A percentile compares a stretch with the other conserved stretches of the same genome.
Evolutionary conservation across 2,797 vertebrate genomes (phyloP).

Genomic region (Tachyglossus aculeatus): DNA sequence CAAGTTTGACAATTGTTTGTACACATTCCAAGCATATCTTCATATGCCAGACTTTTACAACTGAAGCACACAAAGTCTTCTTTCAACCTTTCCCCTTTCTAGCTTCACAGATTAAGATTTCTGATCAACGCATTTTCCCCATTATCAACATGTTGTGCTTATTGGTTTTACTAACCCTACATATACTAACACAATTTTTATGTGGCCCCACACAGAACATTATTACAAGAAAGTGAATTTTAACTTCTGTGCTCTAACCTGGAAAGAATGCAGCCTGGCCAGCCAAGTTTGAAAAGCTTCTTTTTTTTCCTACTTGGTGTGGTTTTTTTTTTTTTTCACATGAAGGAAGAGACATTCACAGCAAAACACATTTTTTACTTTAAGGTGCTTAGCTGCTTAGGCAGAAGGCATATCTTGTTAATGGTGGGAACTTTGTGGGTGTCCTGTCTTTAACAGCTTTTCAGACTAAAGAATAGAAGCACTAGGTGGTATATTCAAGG

Average conservation of each 20-base stretch:
- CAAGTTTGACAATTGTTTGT: neutral
- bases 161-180: neutral
- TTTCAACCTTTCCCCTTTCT: neutral
- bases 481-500: too few species aligned
- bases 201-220: neutral
- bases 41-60: constrained; percentile 6
- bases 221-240: constrained; percentile 31
- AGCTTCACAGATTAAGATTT: neutral
- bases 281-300: constrained; percentile 5
- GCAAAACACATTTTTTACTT: constrained; percentile 29
- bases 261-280: constrained; percentile 44
- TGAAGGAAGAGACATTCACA: constrained; percentile 2
- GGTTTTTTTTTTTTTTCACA: constrained; percentile 17
- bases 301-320: constrained; percentile 14
- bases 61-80: neutral
- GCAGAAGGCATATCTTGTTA: constrained; percentile 13
- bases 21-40: neutral
- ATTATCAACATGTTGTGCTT: neutral
- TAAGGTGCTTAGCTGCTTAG: neutral
- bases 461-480: neutral
- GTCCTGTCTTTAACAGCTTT: constrained; percentile 11
- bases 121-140: neutral
- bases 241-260: constrained; percentile 30
- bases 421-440: constrained; percentile 10
- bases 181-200: neutral